Evolutionary conservation across 1,140 invertebrate species (phyloP), one percentile per base, ranked within the genome.

Genomic region (Neuroterus valhalla): DNA sequence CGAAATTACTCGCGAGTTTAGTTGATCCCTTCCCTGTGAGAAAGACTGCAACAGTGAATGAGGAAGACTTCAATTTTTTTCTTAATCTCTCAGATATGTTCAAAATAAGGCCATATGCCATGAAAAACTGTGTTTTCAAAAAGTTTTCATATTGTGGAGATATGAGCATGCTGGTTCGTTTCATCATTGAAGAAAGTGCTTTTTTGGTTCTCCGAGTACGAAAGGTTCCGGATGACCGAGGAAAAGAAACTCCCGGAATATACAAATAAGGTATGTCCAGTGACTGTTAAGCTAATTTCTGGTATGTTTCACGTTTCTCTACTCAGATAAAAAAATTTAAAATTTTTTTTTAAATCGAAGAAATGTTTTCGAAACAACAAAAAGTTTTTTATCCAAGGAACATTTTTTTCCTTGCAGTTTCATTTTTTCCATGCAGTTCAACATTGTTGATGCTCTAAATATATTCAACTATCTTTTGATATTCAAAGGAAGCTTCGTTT

Each of bases 211-310:
- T 31, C 5, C 55, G 31, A 52, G 21, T 52, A 52, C 19, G 50
- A 52, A 19, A 52, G 31, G 55, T 62, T 62, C 55, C 55, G 55
- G 23, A 62, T 26, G 55, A 62, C 4, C 55, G 55, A 62, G 31
- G 55, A 62, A 2, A 11, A 26, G 23, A 38, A 38, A 62, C 52
- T 26, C 52, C 21, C 26, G 55, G 55, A 62, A 62, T 62, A 31
- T 31, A 23, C 23, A 62, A 62, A 62, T 26, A n/a, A 62, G 55
- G 55, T 62, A 62, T 26, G 52, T 62, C 21, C 15, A 62, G 10
- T 62, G 55, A 62, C 26, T 26, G 26, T 62, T 14, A 62, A 31
- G 14, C 21, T 15, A 10, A 15, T 62, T 12, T 15, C 31, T 15
- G 8, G 14, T 52, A 5, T 11, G 19, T 52, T 52, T 15, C 3